Conservation (phyloP, 1,140 invertebrate genomes). For the Muscidifurax raptorellus region DNA sequence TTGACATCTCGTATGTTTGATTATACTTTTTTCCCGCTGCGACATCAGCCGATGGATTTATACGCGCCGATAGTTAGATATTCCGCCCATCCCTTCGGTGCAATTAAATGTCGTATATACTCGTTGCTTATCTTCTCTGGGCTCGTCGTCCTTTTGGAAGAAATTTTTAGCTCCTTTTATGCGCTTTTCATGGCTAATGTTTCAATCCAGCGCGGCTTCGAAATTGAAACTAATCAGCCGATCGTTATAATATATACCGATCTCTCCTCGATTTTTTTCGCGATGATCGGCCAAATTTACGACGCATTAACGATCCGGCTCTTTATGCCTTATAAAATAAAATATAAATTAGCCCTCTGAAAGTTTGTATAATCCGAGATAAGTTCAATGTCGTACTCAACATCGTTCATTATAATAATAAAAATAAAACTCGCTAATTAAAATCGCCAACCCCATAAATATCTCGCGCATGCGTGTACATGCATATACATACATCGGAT, state of each 20-base stretch:
- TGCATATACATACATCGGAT: background rate
- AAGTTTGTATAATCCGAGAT: no score
- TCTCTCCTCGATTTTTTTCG: constrained; percentile 17
- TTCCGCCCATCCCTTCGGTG: background rate
- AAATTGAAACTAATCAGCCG: constrained; percentile 23
- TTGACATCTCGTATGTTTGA: background rate
- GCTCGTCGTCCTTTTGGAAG: no score
- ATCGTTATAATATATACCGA: background rate
- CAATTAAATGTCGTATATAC: background rate
- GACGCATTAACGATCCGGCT: background rate
- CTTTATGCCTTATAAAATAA: no score
- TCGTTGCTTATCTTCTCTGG: no score
- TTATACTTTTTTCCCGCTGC: background rate
- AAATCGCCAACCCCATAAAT: background rate
- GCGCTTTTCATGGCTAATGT: constrained; percentile 1
- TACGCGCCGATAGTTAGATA: background rate
- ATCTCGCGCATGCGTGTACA: background rate
- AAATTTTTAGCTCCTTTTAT: background rate
- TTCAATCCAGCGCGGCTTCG: constrained; percentile 7
- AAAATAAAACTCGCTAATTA: background rate
- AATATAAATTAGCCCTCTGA: no score
- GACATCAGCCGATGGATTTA: background rate
- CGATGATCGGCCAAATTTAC: background rate
- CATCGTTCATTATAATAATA: no score
- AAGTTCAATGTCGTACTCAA: no score